Base-by-base conservation (phyloP, 35 echinoderm and acorn worm genomes). In the Lytechinus variegatus region DNA sequence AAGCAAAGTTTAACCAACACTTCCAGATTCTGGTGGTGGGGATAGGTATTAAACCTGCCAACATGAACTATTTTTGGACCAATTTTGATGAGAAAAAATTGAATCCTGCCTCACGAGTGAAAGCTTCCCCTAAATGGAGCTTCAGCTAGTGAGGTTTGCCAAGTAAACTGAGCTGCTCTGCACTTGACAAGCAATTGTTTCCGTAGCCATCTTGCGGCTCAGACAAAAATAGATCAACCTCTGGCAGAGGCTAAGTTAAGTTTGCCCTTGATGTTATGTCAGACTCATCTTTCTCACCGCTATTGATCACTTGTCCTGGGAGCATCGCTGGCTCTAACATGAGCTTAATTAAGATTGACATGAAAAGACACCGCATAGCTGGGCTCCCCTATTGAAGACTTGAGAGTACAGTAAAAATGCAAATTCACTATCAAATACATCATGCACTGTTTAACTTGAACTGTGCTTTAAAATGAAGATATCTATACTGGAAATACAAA, bases 101-200 rank as follows among this genome's bases (percentile, higher is more conserved):
- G 19, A 79, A 71, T 71, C 12, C 61, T 71, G 61, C 61, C 61
- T 19, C 61, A 71, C 0, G 61, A 79, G 66, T 79, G 66, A 79
- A 79, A n/a, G 66, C 66, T 79, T 79, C 66, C 66, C 66, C 21
- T 24, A 79, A 79, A 79, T 19, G 21, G 66, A 79, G 66, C 66
- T 79, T 24, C 21, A 24, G 66, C 66, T 79, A 7, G 33, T 79
- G n/a, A 24, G 21, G 66, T 24, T 79, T 79, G 66, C 66, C 66
- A 79, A 79, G 66, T 79, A 79, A 44, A 79, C 66, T 79, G 4
- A 79, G 66, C 88, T 54, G 52, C 88, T 90, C 33, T 12, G n/a
- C 88, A 90, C 88, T 90, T 90, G 88, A 90, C 88, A 90, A 54
- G 88, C 88, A 90, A 90, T 90, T 90, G 88, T 90, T 90, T 88